Base-by-base conservation (phyloP, 2,797 vertebrate genomes). In the Xenentodon cancila region DNA sequence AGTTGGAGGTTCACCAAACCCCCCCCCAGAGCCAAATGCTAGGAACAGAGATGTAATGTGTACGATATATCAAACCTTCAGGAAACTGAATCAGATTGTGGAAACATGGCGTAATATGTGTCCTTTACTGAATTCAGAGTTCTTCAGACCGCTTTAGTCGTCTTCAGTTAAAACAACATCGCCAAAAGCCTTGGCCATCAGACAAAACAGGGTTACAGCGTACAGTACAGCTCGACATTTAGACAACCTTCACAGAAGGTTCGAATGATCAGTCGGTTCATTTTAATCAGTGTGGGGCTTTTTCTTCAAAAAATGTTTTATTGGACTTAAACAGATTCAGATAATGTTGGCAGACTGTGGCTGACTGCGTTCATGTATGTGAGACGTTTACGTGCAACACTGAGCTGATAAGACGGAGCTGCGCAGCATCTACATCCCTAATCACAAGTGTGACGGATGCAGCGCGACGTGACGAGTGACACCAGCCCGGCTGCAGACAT, bases 181-280 rank as follows among this genome's bases (percentile, higher is more conserved):
- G 55, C 52, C 51, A 64, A 21, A 50, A 64, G 20, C 73, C 68
- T 73, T 67, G 61, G 56, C 62, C 42, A 27, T 47, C 1, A 45
- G 61, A 74, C 53, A 13, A 56, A 59, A 30, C 44, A 42, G 0
- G 11, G 32, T 58, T 34, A 21, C 59, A 44, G 51, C 51, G 30
- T 25, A 22, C 53, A 59, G 70, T 21, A 54, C 69, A 72, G 9
- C 40, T 21, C 60, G 54, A 85, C 46, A 77, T 76, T 84, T 78
- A 40, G 34, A 71, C 19, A 66, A 64, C 44, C 43, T 65, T 78
- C 40, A 65, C 37, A 60, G 55, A 56, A 50, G 15, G 2, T 20
- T 71, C 7, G 40, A 47, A 15, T 47, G 53, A 64, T 60, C 22
- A 53, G 30, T 66, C 11, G 43, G 37, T 6, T 9, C 2, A 4